Base-by-base conservation (phyloP, 2,113 vertebrate genomes). In the Anarrhichthys ocellatus region DNA sequence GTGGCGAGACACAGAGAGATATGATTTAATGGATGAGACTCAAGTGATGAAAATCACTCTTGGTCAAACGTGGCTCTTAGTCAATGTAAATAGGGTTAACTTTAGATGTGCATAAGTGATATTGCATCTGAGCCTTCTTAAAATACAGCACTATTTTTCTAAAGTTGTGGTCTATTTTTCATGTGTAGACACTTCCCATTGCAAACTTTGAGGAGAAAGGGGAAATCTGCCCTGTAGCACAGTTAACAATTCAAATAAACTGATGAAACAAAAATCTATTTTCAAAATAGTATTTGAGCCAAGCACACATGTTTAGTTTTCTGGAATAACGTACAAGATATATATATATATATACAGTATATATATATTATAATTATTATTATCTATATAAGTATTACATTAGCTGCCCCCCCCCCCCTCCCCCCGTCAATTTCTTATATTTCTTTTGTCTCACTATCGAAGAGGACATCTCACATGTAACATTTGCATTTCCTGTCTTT, bases 21-120 rank as follows among this genome's bases (percentile, higher is more conserved):
- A n/a, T 13, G 34, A 71, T 92, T 90, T 93, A 90, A 92, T 92
- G 87, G 86, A 93, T 93, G 88, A 88, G 81, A 50, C 58, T 69
- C 24, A 68, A 80, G 76, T 89, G 61, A 62, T 78, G 80, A 88
- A 84, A 86, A 92, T 93, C 88, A 72, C 34, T 90, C 88, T 83
- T 71, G 68, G 34, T 82, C 24, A 66, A 77, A 93, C 59, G 24
- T 48, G 61, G 54, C 76, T 78, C 44, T 83, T 71, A 71, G 34
- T 82, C 24, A 66, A 77, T 89, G 70, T 90, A 88, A 79, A 89
- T 86, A 77, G 68, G 77, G 18, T 20, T 80, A 78, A 87, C 85
- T 84, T 50, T 50, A 77, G 17, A 76, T 71, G 63, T 79, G 81
- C 79, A 72, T 83, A 76, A 18, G 32, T 48, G 48, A 78, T 81